These are phyloP conservation scores for Pimpla rufipes DNA, from an alignment of 2,888 invertebrate genomes.

Conservation along the genomic window DNA sequence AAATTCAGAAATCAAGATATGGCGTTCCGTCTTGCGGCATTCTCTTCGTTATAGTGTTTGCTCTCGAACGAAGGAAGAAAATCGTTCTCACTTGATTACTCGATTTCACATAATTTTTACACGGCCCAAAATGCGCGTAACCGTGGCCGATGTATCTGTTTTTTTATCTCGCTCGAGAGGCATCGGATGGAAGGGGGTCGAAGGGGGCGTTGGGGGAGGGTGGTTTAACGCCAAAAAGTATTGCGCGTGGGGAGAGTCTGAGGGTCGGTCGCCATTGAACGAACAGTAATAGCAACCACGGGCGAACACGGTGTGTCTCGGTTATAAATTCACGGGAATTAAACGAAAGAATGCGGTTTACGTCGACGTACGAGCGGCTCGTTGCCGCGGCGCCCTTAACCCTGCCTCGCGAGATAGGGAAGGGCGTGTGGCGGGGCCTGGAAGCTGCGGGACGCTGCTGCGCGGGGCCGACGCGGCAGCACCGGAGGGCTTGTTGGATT, in stretches of 20 bases:
- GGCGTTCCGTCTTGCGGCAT: no score
- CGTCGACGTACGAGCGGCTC: slow-evolving; percentile 82
- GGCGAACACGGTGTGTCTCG: slow-evolving; percentile 56
- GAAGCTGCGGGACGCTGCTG: slow-evolving; percentile 47
- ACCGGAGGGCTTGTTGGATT: slow-evolving; percentile 83
- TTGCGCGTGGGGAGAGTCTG: slow-evolving; percentile 30
- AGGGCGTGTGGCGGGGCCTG: slow-evolving; percentile 15
- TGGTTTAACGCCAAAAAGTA: slow-evolving; percentile 49
- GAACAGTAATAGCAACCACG: slow-evolving; percentile 58
- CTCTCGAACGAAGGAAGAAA: no score
- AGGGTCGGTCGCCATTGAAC: slow-evolving; percentile 39
- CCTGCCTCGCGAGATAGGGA: slow-evolving; percentile 48
- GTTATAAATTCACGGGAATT: slow-evolving; percentile 85
- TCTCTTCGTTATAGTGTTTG: no score
- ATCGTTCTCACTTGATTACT: no score
- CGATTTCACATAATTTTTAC: no score
- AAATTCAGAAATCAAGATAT: no score
- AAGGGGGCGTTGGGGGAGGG: slow-evolving; percentile 3
- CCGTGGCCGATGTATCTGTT: slow-evolving; percentile 40
- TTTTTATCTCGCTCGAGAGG: slow-evolving; percentile 35
- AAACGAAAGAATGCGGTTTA: slow-evolving; percentile 85
- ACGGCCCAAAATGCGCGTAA: no score
- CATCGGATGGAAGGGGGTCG: no score
- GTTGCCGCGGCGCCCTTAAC: slow-evolving; percentile 79
- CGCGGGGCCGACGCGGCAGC: slow-evolving; percentile 25